phyloP scores from a whole-genome alignment of 2,113 vertebrate species.

The Spea multiplicata region DNA sequence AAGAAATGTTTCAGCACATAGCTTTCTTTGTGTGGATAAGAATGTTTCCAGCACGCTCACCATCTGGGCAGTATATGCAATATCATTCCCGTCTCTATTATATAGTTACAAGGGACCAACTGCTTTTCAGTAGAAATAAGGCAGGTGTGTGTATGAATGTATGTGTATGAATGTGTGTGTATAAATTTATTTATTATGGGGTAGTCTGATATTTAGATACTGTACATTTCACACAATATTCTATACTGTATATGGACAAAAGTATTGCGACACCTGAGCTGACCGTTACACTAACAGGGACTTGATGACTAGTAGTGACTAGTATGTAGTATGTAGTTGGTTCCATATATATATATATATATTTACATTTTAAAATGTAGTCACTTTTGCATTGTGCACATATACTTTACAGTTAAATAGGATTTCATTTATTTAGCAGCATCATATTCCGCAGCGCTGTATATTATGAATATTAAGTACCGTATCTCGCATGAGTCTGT shows the following conservation, averaged over 20 bases:
- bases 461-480: background rate
- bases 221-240: too few relatives aligned
- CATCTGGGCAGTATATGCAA: constrained; percentile 55
- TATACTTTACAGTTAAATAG: background rate
- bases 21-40: constrained; percentile 50
- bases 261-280: too few relatives aligned
- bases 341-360: too few relatives aligned
- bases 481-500: background rate
- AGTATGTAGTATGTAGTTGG: too few relatives aligned
- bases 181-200: too few relatives aligned
- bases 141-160: constrained; percentile 42
- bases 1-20: constrained; percentile 40
- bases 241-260: too few relatives aligned
- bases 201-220: too few relatives aligned
- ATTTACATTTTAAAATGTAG: too few relatives aligned
- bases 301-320: too few relatives aligned
- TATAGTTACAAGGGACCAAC: constrained; percentile 48
- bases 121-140: constrained; percentile 46
- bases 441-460: background rate
- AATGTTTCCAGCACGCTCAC: constrained; percentile 48
- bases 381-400: too few relatives aligned
- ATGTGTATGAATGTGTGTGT: too few relatives aligned
- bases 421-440: constrained; percentile 10
- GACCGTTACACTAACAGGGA: too few relatives aligned
- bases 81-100: constrained; percentile 47